A percentile compares a stretch with the other conserved stretches of the same genome.
Evolutionary conservation across 64 coral and sea anemone genomes (phyloP).

Genomic region (Dendronephthya gigantea): DNA sequence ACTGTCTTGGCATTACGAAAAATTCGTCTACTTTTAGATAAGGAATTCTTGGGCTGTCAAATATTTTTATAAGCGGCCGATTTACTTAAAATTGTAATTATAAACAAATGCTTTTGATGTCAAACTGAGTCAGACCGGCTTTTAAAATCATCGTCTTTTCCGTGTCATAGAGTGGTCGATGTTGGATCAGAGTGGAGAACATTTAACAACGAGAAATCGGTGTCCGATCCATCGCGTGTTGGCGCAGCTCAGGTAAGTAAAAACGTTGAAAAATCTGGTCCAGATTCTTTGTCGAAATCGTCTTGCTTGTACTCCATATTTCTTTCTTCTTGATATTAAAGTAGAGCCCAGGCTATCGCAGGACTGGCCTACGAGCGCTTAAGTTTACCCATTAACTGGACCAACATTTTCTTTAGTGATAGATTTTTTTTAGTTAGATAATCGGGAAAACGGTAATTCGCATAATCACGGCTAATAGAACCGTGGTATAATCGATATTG

Average conservation of each 20-base stretch:
- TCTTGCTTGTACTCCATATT: not conserved
- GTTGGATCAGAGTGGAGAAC: slow-evolving; percentile 6
- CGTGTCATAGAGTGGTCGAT: not conserved
- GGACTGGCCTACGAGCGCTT: not conserved
- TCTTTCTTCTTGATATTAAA: not conserved
- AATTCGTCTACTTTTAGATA: not conserved
- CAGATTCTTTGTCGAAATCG: not conserved
- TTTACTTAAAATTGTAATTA: not conserved
- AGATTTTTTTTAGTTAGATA: no score
- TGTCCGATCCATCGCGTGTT: slow-evolving; percentile 11
- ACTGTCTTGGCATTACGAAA: not conserved
- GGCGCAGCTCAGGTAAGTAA: not conserved
- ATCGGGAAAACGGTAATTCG: not conserved
- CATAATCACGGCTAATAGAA: not conserved
- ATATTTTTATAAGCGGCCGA: not conserved
- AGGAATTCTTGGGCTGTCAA: not conserved
- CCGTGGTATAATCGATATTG: no score
- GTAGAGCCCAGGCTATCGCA: not conserved
- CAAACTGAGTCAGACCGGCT: not conserved
- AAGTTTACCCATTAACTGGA: not conserved
- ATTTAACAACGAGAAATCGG: slow-evolving; percentile 10
- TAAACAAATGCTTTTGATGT: not conserved
- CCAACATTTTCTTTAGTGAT: not conserved
- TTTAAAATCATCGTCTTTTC: not conserved
- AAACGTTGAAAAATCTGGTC: not conserved